These are phyloP conservation scores for Protonemura montana DNA, from an alignment of 2,888 invertebrate genomes.

Conservation along the genomic window DNA sequence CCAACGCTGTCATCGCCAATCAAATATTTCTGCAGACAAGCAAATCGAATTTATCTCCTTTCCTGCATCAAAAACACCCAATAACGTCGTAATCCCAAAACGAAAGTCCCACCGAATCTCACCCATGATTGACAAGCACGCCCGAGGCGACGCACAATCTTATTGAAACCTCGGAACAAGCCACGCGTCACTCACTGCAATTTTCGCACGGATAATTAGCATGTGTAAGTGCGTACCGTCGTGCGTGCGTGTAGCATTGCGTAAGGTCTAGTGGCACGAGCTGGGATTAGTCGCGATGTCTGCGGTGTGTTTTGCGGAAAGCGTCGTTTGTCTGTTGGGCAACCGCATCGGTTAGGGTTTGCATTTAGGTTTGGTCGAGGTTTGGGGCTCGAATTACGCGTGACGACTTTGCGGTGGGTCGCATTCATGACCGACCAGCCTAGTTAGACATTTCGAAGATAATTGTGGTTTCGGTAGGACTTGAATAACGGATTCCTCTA, in stretches of 20 bases:
- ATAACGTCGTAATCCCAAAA: neutral
- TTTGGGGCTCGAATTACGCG: too few species aligned
- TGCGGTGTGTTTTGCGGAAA: neutral
- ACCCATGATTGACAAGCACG: constrained; percentile 8
- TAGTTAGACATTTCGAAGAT: too few species aligned
- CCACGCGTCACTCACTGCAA: too few species aligned
- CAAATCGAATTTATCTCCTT: neutral
- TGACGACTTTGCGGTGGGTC: too few species aligned
- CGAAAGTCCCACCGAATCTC: neutral
- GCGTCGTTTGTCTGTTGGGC: neutral
- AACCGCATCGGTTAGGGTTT: too few species aligned
- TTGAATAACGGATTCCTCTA: too few species aligned
- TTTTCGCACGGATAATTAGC: neutral
- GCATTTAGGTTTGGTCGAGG: too few species aligned
- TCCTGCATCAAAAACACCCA: neutral
- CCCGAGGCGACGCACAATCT: neutral
- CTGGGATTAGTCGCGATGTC: neutral
- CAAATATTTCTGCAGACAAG: neutral
- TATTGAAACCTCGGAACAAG: neutral
- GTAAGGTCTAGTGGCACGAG: neutral
- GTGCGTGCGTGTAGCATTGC: neutral
- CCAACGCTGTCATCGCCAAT: neutral
- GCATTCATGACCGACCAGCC: too few species aligned
- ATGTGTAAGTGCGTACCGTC: neutral
- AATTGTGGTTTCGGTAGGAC: too few species aligned